Evolutionary conservation across 2,113 vertebrate genomes (phyloP), one percentile per base, ranked within the genome.

Genomic region (Formicarius rufipectus): DNA sequence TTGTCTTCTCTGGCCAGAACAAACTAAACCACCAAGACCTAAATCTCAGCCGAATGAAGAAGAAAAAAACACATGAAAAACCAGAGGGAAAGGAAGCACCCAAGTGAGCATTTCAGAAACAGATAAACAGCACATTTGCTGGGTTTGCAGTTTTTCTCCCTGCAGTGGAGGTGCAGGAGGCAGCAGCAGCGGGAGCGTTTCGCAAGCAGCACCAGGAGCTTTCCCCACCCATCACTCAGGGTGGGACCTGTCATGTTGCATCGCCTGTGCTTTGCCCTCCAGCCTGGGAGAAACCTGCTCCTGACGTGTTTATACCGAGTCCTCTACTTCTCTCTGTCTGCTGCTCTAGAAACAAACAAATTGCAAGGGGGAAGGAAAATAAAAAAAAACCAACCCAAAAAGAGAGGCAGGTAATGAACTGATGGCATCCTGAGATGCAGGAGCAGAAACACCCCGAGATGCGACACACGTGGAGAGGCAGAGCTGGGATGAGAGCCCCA

Each of bases 231-330:
- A 94, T 94, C 75, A 45, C n/a, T 73, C 79, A 91, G 97, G 98
- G 97, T 94, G 98, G 96, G 97, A 97, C 94, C 64, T 89, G 93
- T 37, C 93, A 58, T 80, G 84, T 94, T 97, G 96, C 94, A 97
- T 88, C 79, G 96, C 90, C 55, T 81, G 62, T 89, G 87, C 95
- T 97, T 96, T 95, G 93, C 97, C 97, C 96, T 95, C 85, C 95
- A 97, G 97, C 96, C 96, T 96, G 93, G 96, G 95, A 97, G 96
- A 95, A 96, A 95, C 97, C 93, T 87, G 95, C 90, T 96, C 87
- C 93, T 85, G 94, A 97, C 96, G 20, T 97, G 98, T 97, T 97
- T 90, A 91, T 97, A 87, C 91, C 30, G 75, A 97, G 96, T 87
- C 94, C 95, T 95, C 79, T 47, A 69, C 87, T 96, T 69, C 91